These are phyloP conservation scores for Agrotis segetum DNA, from an alignment of 2,888 invertebrate species.

Conservation along the genomic window DNA sequence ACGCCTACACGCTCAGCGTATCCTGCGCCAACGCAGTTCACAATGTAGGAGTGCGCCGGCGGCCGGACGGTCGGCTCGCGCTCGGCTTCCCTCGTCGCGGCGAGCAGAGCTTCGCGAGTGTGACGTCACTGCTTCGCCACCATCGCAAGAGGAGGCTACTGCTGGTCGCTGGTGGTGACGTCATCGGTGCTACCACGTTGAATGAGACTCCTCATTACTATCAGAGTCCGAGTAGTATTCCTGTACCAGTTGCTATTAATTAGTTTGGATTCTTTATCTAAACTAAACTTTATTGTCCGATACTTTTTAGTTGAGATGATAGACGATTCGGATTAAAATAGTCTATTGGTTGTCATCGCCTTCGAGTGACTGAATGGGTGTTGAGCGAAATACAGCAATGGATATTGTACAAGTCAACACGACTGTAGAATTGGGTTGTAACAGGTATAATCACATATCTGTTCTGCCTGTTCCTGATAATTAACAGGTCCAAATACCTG, in stretches of 20 bases:
- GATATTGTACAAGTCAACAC: too few species aligned
- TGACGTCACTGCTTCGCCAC: conserved; percentile 89
- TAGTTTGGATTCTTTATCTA: too few species aligned
- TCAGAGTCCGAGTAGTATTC: conserved; percentile 84
- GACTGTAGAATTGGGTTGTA: too few species aligned
- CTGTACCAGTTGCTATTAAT: conserved; percentile 59
- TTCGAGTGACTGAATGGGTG: too few species aligned
- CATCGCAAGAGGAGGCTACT: conserved; percentile 89
- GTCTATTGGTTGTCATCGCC: neutral
- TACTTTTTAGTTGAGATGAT: conserved; percentile 1
- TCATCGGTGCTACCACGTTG: conserved; percentile 88
- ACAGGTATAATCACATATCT: too few species aligned
- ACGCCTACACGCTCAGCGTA: conserved; percentile 90
- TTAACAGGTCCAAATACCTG: too few species aligned
- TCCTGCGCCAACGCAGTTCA: conserved; percentile 89
- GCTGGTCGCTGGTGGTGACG: conserved; percentile 87
- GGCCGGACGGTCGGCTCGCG: conserved; percentile 89
- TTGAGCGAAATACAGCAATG: too few species aligned
- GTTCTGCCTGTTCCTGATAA: too few species aligned
- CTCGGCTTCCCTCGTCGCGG: conserved; percentile 90
- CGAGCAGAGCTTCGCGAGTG: conserved; percentile 88
- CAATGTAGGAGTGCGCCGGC: conserved; percentile 90
- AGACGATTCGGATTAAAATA: too few species aligned
- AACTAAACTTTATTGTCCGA: too few species aligned
- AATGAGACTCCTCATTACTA: conserved; percentile 85